Conservation (phyloP, 2,888 invertebrate species). For the Papilio elwesi region DNA sequence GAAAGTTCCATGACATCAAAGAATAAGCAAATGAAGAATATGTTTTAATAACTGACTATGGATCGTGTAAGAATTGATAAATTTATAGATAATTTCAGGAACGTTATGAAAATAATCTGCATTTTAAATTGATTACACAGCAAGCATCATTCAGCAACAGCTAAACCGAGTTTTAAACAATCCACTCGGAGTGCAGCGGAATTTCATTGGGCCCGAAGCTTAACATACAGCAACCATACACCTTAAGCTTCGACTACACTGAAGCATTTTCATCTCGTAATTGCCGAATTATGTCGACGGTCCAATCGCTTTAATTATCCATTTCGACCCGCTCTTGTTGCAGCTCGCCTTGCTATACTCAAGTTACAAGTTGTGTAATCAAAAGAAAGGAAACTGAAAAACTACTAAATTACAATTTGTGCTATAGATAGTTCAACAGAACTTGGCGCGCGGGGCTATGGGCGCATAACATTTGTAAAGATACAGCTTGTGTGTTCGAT, state of each 20-base stretch:
- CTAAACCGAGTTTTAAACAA: background rate
- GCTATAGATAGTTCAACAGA: background rate
- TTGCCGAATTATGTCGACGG: slow-evolving; percentile 76
- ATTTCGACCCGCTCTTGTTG: slow-evolving; percentile 64
- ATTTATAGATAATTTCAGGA: too few species aligned
- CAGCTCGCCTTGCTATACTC: slow-evolving; percentile 54
- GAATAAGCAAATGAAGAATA: too few species aligned
- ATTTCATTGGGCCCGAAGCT: slow-evolving; percentile 26
- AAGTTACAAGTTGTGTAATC: slow-evolving; percentile 4
- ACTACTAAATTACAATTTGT: background rate
- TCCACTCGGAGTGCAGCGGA: background rate
- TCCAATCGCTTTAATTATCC: slow-evolving; percentile 73
- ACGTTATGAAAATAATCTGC: too few species aligned
- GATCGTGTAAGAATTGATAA: too few species aligned
- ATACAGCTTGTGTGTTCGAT: too few species aligned
- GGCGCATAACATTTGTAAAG: too few species aligned
- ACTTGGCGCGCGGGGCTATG: too few species aligned
- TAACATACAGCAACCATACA: slow-evolving; percentile 44
- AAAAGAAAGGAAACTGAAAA: background rate
- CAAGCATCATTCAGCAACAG: background rate
- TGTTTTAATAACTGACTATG: too few species aligned
- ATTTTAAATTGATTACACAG: background rate
- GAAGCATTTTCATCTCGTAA: slow-evolving; percentile 61
- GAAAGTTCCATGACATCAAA: too few species aligned
- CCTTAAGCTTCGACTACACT: slow-evolving; percentile 62